Percentiles rank a stretch among this genome's conserved stretches.
These are phyloP conservation scores for Epinotia bilunana DNA, from an alignment of 2,888 invertebrate genomes.

Conservation along the genomic window DNA sequence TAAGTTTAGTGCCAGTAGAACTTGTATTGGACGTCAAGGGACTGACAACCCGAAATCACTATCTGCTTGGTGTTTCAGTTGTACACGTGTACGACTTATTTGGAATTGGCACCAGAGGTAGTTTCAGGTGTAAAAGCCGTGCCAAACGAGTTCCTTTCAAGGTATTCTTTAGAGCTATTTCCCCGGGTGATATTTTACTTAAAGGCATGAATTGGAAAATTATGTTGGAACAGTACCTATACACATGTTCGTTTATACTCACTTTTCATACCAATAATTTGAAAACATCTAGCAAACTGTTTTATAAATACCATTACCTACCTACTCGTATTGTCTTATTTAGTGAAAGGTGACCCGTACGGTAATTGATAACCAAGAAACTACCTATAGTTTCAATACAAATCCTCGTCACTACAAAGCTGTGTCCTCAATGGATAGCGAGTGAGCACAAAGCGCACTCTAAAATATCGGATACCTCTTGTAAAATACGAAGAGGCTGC, in stretches of 20 bases:
- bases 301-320: no score
- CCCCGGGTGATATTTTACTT: background rate
- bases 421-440: conserved; percentile 11
- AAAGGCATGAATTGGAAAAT: no score
- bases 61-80: conserved; percentile 17
- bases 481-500: conserved; percentile 29
- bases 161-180: background rate
- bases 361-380: background rate
- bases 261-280: no score
- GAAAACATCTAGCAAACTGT: no score
- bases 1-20: conserved; percentile 10
- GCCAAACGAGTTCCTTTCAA: background rate
- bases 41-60: conserved; percentile 12
- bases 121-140: background rate
- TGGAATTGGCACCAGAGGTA: conserved; percentile 4
- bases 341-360: background rate
- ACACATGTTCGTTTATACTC: no score
- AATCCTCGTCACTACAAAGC: conserved; percentile 6
- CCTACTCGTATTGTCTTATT: background rate
- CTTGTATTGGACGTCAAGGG: conserved; percentile 14
- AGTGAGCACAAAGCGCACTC: conserved; percentile 32
- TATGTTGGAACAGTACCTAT: no score
- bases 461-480: conserved; percentile 41
- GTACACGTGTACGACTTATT: background rate
- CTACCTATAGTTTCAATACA: background rate